Evolutionary conservation across 1,140 invertebrate species (phyloP).

Genomic region (Sarcophaga peregrina): DNA sequence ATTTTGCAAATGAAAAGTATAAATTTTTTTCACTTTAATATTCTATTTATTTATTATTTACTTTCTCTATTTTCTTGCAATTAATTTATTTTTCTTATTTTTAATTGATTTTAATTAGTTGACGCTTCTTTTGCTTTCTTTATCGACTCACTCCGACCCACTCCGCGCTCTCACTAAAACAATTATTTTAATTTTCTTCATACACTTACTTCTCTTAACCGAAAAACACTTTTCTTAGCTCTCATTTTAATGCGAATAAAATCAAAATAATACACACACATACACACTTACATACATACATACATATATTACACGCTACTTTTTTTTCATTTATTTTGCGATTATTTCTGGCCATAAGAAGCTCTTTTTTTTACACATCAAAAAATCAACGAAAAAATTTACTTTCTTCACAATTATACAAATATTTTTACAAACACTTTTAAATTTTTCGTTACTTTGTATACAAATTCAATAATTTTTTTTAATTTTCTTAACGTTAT

Average conservation of each 20-base stretch:
- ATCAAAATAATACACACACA: neutral
- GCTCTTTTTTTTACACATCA: neutral
- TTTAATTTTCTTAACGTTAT: constrained; percentile 12
- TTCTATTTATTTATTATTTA: constrained; percentile 5
- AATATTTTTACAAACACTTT: neutral
- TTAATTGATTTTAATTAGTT: constrained; percentile 18
- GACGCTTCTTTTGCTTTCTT: neutral
- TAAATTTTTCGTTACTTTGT: neutral
- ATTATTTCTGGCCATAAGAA: neutral
- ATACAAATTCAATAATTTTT: neutral
- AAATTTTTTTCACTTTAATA: neutral
- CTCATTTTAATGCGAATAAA: constrained; percentile 1
- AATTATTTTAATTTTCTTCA: constrained; percentile 7
- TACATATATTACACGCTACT: neutral
- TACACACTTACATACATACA: neutral
- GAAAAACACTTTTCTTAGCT: neutral
- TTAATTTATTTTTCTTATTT: neutral
- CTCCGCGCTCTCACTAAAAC: neutral
- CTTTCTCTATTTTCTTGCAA: neutral
- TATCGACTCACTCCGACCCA: too few relatives aligned
- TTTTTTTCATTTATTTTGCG: constrained; percentile 5
- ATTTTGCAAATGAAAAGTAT: neutral
- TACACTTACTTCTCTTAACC: neutral
- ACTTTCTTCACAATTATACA: neutral
- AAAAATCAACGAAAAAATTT: neutral